Evolutionary conservation across 2,797 vertebrate genomes (phyloP).

Genomic region (Novumbra hubbsi): DNA sequence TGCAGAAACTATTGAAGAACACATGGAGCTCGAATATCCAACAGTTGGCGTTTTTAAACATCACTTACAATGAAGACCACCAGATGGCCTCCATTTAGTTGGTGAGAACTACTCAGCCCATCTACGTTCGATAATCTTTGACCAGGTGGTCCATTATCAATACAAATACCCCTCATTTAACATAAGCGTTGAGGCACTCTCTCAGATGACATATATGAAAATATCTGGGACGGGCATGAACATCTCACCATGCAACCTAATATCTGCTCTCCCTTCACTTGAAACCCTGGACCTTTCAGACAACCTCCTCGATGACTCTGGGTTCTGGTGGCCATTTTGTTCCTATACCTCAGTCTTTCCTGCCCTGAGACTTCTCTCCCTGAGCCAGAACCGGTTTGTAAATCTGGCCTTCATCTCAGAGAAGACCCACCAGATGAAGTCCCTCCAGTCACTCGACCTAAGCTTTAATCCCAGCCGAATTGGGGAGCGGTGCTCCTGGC

Average conservation of each 20-base stretch:
- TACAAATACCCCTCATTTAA: slow-evolving; percentile 60
- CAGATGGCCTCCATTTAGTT: slow-evolving; percentile 53
- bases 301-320: slow-evolving; percentile 57
- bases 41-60: slow-evolving; percentile 53
- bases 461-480: slow-evolving; percentile 75
- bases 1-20: slow-evolving; percentile 50
- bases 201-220: slow-evolving; percentile 54
- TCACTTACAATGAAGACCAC: slow-evolving; percentile 66
- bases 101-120: slow-evolving; percentile 42
- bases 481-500: slow-evolving; percentile 64
- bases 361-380: slow-evolving; percentile 46
- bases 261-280: slow-evolving; percentile 54
- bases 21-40: slow-evolving; percentile 49
- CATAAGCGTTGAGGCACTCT: slow-evolving; percentile 39
- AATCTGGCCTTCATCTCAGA: slow-evolving; percentile 53
- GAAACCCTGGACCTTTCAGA: slow-evolving; percentile 61
- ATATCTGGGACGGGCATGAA: slow-evolving; percentile 66
- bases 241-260: slow-evolving; percentile 60
- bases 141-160: slow-evolving; percentile 57
- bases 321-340: slow-evolving; percentile 64
- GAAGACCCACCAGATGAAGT: slow-evolving; percentile 62
- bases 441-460: slow-evolving; percentile 74
- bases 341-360: slow-evolving; percentile 50
- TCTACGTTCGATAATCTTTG: slow-evolving; percentile 48
- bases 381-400: slow-evolving; percentile 60